Percentiles rank a stretch among this genome's conserved stretches.
phyloP scores from a whole-genome alignment of 37 sponge, comb jelly and placozoan genomes.

The Eunapius fragilis region DNA sequence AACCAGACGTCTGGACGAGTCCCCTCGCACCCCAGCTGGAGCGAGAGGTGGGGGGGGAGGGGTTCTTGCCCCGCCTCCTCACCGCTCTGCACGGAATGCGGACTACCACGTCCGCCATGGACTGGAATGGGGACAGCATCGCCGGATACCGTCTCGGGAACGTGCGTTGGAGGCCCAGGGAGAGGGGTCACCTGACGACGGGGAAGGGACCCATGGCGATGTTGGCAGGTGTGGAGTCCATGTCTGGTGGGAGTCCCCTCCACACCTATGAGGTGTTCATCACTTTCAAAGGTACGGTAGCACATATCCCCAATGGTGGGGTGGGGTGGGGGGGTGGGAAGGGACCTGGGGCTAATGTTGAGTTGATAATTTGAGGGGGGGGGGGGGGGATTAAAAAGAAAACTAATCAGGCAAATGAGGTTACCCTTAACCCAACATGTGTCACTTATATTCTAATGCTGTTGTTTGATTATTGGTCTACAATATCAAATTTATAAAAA shows the following conservation, averaged over 20 bases:
- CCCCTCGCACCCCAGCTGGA: neutral
- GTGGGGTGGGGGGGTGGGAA: too few species aligned
- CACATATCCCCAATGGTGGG: too few species aligned
- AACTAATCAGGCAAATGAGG: too few species aligned
- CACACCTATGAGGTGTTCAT: conserved; percentile 11
- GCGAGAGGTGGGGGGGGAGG: neutral
- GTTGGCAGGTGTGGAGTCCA: neutral
- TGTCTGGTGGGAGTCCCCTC: neutral
- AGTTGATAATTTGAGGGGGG: too few species aligned
- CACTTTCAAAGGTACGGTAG: conserved; percentile 58
- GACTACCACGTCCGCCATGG: neutral
- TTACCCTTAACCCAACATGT: too few species aligned
- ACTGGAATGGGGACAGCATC: conserved; percentile 23
- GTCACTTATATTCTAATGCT: too few species aligned
- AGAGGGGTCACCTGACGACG: neutral
- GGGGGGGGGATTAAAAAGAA: too few species aligned
- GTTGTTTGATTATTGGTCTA: neutral
- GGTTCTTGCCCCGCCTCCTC: neutral
- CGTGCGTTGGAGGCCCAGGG: conserved; percentile 43
- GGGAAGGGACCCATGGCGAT: conserved; percentile 23
- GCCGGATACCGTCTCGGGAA: conserved; percentile 23
- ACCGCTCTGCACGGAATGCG: neutral
- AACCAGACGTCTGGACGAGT: neutral
- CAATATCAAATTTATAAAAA: too few species aligned
- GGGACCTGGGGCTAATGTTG: too few species aligned